Percentiles rank a stretch among this genome's conserved stretches.
Evolutionary conservation across 2,888 invertebrate species (phyloP).

Genomic region (Stomorhina lunata): DNA sequence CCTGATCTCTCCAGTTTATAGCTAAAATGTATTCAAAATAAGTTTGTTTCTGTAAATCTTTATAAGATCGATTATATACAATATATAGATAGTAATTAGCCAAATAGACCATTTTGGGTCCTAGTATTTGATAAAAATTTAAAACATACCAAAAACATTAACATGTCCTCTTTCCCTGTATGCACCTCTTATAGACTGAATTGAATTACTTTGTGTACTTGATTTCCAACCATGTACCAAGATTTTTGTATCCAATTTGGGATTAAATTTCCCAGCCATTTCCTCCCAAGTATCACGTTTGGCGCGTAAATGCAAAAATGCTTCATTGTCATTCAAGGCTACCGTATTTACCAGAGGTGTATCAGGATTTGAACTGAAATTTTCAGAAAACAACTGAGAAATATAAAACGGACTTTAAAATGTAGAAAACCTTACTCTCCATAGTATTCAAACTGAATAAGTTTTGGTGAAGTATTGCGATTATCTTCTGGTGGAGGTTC

Average conservation of each 20-base stretch:
- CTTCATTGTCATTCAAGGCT: constrained; percentile 70
- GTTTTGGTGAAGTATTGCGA: constrained; percentile 71
- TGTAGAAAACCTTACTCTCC: constrained; percentile 75
- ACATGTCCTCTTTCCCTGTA: constrained; percentile 75
- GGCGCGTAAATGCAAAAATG: constrained; percentile 65
- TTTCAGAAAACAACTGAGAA: neutral
- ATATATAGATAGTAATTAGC: no score
- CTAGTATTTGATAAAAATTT: no score
- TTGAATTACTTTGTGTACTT: constrained; percentile 77
- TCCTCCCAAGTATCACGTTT: constrained; percentile 78
- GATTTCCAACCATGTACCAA: constrained; percentile 79
- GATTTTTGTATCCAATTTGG: constrained; percentile 77
- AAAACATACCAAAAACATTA: constrained; percentile 74
- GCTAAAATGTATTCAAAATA: constrained; percentile 64
- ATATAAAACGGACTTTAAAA: no score
- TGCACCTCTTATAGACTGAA: constrained; percentile 78
- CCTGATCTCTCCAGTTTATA: constrained; percentile 78
- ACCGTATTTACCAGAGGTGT: constrained; percentile 70
- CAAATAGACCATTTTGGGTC: no score
- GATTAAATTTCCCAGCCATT: constrained; percentile 76
- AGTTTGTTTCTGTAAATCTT: no score
- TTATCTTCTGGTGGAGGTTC: constrained; percentile 75
- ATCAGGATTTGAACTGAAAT: constrained; percentile 68
- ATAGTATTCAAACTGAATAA: constrained; percentile 76
- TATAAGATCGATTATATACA: no score